phyloP scores from a whole-genome alignment of 2,797 vertebrate species.

The Microchirus variegatus region DNA sequence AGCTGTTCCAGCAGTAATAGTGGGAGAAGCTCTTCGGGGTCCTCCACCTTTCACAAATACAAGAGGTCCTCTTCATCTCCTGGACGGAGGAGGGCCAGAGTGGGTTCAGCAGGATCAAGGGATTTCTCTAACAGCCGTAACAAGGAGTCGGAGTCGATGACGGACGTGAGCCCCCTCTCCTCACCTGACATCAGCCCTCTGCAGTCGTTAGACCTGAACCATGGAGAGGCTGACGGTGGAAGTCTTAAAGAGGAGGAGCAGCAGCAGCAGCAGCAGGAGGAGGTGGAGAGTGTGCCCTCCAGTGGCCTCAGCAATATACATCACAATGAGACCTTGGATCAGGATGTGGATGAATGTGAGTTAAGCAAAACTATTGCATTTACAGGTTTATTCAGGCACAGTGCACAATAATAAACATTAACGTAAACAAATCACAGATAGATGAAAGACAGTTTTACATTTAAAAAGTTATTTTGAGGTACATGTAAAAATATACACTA shows the following conservation, averaged over 20 bases:
- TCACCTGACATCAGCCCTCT: constrained; percentile 87
- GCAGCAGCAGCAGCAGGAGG: constrained; percentile 27
- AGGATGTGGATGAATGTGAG: constrained; percentile 60
- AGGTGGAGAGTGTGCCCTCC: constrained; percentile 48
- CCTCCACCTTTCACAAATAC: constrained; percentile 5
- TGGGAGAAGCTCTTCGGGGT: constrained; percentile 20
- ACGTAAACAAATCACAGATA: background rate
- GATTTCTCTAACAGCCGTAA: constrained; percentile 46
- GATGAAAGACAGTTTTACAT: too few species aligned
- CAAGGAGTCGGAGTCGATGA: constrained; percentile 87
- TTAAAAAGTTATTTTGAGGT: background rate
- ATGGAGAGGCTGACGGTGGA: constrained; percentile 31
- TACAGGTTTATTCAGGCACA: background rate
- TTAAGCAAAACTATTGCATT: background rate
- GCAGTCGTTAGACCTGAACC: constrained; percentile 82
- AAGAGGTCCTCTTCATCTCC: constrained; percentile 26
- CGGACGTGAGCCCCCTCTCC: constrained; percentile 90
- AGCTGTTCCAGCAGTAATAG: constrained; percentile 30
- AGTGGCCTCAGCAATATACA: constrained; percentile 41
- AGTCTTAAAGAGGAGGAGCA: constrained; percentile 12
- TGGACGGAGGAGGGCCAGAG: constrained; percentile 14
- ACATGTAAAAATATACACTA: background rate
- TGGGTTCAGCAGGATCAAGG: constrained; percentile 33
- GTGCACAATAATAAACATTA: background rate
- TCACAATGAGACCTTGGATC: constrained; percentile 39